Conservation (phyloP, 2,797 vertebrate genomes). For the Dicrostonyx torquatus region DNA sequence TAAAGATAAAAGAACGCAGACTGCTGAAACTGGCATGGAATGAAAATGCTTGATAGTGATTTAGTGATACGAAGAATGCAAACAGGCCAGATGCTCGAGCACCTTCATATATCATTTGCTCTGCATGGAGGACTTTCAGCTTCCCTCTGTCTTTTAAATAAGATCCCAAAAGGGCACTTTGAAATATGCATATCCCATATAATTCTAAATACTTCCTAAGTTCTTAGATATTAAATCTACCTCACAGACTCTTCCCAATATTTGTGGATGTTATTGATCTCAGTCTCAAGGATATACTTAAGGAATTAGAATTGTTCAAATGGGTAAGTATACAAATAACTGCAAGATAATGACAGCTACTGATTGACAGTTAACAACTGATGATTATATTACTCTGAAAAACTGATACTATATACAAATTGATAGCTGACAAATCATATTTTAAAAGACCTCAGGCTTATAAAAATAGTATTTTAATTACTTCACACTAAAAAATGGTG, state of each 20-base stretch:
- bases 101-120: not conserved
- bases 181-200: not conserved
- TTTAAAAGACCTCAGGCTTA: not conserved
- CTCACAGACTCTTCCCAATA: not conserved
- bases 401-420: not conserved
- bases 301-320: not conserved
- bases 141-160: not conserved
- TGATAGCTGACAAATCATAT: not conserved
- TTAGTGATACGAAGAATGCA: not conserved
- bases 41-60: not conserved
- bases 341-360: not conserved
- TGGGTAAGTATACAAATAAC: not conserved
- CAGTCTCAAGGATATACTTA: not conserved
- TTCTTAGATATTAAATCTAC: not conserved
- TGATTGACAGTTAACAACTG: not conserved
- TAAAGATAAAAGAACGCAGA: conserved; percentile 52
- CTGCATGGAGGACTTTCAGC: not conserved
- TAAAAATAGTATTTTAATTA: not conserved
- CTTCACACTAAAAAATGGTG: not conserved
- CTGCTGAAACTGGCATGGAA: not conserved
- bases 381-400: not conserved
- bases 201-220: not conserved
- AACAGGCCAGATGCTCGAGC: not conserved
- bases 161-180: not conserved
- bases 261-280: not conserved